These are phyloP conservation scores for Takifugu bimaculatus DNA, from an alignment of 2,113 vertebrate species.

Conservation along the genomic window DNA sequence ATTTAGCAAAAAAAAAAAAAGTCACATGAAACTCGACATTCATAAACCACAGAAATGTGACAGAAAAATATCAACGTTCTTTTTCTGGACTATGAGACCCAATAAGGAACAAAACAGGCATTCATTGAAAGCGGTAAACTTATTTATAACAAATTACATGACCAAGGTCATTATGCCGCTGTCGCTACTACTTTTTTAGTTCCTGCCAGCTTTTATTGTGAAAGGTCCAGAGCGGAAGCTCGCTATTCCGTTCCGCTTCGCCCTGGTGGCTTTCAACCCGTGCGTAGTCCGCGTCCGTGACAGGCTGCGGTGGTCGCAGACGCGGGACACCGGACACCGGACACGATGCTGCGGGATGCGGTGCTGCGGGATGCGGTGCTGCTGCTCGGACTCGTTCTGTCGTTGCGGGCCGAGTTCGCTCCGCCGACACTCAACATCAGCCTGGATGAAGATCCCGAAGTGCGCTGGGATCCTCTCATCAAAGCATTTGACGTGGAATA, in stretches of 20 bases:
- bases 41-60: no score
- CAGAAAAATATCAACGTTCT: no score
- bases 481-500: slow-evolving; percentile 51
- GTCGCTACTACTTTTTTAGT: no score
- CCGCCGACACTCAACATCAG: slow-evolving; percentile 67
- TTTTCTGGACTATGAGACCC: no score
- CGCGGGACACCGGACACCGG: no score
- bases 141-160: no score
- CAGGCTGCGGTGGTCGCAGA: no score
- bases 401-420: slow-evolving; percentile 20
- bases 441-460: slow-evolving; percentile 60
- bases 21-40: no score
- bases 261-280: background rate
- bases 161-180: no score
- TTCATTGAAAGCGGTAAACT: no score
- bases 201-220: slow-evolving; percentile 29
- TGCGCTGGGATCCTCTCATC: slow-evolving; percentile 63
- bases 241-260: fast-evolving
- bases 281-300: background rate
- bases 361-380: background rate
- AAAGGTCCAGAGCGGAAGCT: slow-evolving; percentile 22
- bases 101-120: no score
- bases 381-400: slow-evolving; percentile 16
- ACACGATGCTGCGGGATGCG: background rate
- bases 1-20: no score